Conservation (phyloP, 1,140 invertebrate genomes). For the Paracyclopina nana region DNA sequence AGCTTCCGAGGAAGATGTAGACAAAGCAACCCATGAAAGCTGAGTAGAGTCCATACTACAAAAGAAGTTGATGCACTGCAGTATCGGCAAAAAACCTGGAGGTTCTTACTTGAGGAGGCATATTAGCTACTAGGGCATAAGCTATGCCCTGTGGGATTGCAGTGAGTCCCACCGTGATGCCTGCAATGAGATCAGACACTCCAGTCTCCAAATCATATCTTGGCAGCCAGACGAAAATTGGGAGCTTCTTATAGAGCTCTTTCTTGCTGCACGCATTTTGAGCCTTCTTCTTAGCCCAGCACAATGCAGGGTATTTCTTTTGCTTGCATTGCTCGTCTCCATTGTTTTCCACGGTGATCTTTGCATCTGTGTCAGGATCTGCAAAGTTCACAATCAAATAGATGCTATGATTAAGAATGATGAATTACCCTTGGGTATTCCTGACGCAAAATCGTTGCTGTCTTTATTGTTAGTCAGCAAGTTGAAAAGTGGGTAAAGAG, state of each 20-base stretch:
- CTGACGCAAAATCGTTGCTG: too few species aligned
- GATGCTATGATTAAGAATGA: too few species aligned
- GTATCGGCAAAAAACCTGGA: background rate
- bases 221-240: conserved; percentile 5
- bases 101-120: conserved; percentile 37
- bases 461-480: too few species aligned
- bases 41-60: conserved; percentile 60
- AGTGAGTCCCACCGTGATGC: conserved; percentile 55
- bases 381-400: too few species aligned
- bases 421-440: too few species aligned
- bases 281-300: too few species aligned
- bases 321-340: too few species aligned
- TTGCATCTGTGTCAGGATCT: too few species aligned
- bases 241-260: background rate
- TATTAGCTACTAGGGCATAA: conserved; percentile 55
- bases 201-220: background rate
- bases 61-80: background rate
- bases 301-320: too few species aligned
- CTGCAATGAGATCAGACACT: conserved; percentile 27
- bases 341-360: too few species aligned
- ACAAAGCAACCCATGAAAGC: conserved; percentile 76
- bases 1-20: conserved; percentile 68
- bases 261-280: background rate
- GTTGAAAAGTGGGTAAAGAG: too few species aligned
- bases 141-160: conserved; percentile 61